Evolutionary conservation across 1,140 invertebrate genomes (phyloP).

Genomic region (Drosophila simulans): DNA sequence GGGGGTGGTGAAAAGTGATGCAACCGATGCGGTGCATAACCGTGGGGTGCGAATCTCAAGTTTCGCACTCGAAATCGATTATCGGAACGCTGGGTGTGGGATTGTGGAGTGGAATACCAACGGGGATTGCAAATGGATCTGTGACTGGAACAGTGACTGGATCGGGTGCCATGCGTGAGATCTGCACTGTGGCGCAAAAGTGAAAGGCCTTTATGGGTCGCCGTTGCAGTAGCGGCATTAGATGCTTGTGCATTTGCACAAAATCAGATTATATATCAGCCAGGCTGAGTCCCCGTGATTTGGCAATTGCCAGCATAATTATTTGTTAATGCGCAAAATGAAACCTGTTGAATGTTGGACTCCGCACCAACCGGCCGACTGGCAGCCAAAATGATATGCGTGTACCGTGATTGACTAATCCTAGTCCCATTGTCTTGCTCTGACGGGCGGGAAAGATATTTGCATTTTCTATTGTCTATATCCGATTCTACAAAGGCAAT

Average conservation of each 20-base stretch:
- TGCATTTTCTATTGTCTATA: constrained; percentile 68
- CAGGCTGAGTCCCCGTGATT: constrained; percentile 50
- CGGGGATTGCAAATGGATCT: constrained; percentile 24
- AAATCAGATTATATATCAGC: constrained; percentile 76
- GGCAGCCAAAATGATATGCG: constrained; percentile 52
- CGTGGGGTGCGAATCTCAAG: neutral
- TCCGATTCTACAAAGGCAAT: constrained; percentile 53
- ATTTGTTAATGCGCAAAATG: constrained; percentile 58
- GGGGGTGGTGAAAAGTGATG: constrained; percentile 21
- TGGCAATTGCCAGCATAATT: constrained; percentile 68
- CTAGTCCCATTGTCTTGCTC: constrained; percentile 49
- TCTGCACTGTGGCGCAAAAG: constrained; percentile 68
- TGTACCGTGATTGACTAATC: constrained; percentile 55
- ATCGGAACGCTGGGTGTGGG: constrained; percentile 12
- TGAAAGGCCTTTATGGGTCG: constrained; percentile 78
- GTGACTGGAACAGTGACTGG: constrained; percentile 13
- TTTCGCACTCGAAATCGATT: constrained; percentile 35
- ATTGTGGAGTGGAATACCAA: constrained; percentile 4
- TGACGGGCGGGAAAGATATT: constrained; percentile 36
- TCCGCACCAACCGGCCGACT: neutral
- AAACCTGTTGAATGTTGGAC: constrained; percentile 67
- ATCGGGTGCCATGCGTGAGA: constrained; percentile 57
- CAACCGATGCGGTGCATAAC: constrained; percentile 10
- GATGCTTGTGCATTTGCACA: constrained; percentile 42
- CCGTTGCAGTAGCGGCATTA: constrained; percentile 21